Conservation (phyloP, 2,113 vertebrate genomes). For the Ellobius talpinus region DNA sequence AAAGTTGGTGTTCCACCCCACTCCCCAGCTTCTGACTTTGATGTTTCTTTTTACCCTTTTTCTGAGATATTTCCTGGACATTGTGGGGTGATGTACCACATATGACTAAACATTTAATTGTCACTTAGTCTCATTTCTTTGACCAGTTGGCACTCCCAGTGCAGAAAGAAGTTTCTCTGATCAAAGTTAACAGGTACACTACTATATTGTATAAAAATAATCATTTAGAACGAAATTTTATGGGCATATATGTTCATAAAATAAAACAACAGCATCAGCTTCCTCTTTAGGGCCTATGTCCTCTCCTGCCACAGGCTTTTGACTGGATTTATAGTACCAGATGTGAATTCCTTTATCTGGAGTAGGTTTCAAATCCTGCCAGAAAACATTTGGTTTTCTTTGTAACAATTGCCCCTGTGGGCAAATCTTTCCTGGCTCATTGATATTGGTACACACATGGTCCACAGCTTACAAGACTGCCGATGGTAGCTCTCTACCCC, state of each 20-base stretch:
- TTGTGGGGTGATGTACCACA: no score
- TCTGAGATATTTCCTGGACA: neutral
- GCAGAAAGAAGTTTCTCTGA: neutral
- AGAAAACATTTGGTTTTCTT: neutral
- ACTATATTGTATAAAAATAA: neutral
- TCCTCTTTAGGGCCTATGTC: neutral
- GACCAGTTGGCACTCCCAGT: neutral
- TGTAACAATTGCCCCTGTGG: neutral
- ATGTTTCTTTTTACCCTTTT: neutral
- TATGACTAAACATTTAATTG: neutral
- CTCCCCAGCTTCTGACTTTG: neutral
- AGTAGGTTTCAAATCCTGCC: no score
- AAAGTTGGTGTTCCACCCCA: neutral
- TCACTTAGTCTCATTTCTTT: neutral
- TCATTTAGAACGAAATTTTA: neutral
- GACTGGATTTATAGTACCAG: neutral
- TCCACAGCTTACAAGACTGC: neutral
- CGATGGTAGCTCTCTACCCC: neutral
- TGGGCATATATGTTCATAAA: neutral
- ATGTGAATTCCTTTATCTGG: neutral
- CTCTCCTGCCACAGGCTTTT: neutral
- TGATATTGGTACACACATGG: neutral
- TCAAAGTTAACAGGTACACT: neutral
- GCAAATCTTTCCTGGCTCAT: neutral
- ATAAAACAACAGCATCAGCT: neutral